phyloP scores from a whole-genome alignment of 2,888 invertebrate species.

The Sericinus montela region DNA sequence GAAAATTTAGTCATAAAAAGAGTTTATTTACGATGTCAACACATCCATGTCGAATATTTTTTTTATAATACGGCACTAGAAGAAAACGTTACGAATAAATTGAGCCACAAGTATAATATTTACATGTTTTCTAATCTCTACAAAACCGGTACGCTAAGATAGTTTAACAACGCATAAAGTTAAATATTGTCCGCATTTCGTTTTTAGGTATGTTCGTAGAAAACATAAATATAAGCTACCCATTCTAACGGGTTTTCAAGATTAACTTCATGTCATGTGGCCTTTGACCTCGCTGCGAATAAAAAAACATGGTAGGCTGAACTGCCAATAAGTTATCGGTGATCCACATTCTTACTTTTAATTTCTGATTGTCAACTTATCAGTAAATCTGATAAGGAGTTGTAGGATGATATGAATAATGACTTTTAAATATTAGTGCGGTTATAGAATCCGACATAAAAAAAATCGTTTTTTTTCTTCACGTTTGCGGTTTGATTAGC shows the following conservation, averaged over 20 bases:
- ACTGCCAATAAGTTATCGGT: background rate
- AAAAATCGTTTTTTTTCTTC: no score
- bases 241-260: slow-evolving; percentile 7
- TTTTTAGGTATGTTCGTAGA: slow-evolving; percentile 8
- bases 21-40: slow-evolving; percentile 9
- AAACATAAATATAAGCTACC: slow-evolving; percentile 1
- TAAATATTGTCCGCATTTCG: slow-evolving; percentile 7
- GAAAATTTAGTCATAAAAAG: slow-evolving; percentile 1
- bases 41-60: slow-evolving; percentile 5
- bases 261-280: slow-evolving; percentile 10
- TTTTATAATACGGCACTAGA: slow-evolving; percentile 2
- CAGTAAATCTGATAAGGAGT: background rate
- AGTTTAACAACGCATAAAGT: slow-evolving; percentile 10
- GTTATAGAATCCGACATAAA: background rate
- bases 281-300: slow-evolving; percentile 9
- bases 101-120: slow-evolving; percentile 4
- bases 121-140: slow-evolving; percentile 18
- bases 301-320: slow-evolving; percentile 2
- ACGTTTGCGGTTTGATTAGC: no score
- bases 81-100: slow-evolving; percentile 1
- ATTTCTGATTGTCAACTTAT: background rate
- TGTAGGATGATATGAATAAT: background rate
- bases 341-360: background rate
- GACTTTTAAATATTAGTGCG: no score
- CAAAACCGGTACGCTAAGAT: slow-evolving; percentile 14